Evolutionary conservation across 2,797 vertebrate species (phyloP).

Genomic region (Channallabes apus): DNA sequence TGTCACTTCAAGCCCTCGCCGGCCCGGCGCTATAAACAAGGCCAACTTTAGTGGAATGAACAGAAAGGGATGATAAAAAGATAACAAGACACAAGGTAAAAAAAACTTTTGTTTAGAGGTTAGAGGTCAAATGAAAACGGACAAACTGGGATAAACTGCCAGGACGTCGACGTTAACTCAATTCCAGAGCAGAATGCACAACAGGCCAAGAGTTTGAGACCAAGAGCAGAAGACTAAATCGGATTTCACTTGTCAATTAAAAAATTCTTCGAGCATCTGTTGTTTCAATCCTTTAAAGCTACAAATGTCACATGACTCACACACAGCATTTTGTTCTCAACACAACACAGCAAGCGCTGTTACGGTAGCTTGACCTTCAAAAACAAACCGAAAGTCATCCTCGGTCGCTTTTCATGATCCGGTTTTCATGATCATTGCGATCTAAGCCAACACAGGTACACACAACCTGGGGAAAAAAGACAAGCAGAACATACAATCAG

Average conservation of each 20-base stretch:
- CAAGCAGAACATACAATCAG: slow-evolving; percentile 26
- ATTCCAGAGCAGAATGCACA: neutral
- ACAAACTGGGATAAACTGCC: neutral
- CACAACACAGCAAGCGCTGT: neutral
- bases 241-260: neutral
- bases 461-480: slow-evolving; percentile 29
- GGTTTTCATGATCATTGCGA: neutral
- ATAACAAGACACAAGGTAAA: slow-evolving; percentile 29
- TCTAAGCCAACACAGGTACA: slow-evolving; percentile 26
- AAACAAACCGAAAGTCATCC: neutral
- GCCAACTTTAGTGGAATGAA: slow-evolving; percentile 26
- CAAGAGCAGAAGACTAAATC: neutral
- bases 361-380: slow-evolving; percentile 2
- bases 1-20: slow-evolving; percentile 44
- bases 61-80: slow-evolving; percentile 43
- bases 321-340: neutral
- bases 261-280: neutral
- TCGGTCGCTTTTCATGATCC: slow-evolving; percentile 24
- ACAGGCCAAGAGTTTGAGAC: neutral
- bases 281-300: neutral
- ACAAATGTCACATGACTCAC: neutral
- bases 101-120: neutral
- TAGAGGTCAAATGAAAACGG: neutral
- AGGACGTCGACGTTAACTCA: no score
- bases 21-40: slow-evolving; percentile 33